Evolutionary conservation across 2,113 vertebrate genomes (phyloP).

Genomic region (Osmerus mordax): DNA sequence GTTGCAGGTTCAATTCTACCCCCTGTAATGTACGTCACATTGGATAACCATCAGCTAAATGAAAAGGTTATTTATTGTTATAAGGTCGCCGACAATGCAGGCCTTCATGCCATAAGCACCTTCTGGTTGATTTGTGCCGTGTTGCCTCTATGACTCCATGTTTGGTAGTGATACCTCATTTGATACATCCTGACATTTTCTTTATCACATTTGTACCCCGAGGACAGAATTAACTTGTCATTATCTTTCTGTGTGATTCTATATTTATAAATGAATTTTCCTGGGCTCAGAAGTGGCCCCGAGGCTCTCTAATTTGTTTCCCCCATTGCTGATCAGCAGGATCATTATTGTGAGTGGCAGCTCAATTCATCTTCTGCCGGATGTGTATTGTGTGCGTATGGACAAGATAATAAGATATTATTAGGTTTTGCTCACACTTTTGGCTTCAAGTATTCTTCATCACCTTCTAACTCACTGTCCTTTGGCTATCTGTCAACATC

Average conservation of each 20-base stretch:
- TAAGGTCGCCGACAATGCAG: too few relatives aligned
- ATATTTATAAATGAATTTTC: constrained; percentile 54
- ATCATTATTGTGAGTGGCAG: constrained; percentile 38
- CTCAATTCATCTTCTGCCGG: constrained; percentile 21
- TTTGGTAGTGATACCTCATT: too few relatives aligned
- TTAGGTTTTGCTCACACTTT: constrained; percentile 15
- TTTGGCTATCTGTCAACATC: background rate
- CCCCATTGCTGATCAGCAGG: constrained; percentile 29
- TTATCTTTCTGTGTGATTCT: constrained; percentile 41
- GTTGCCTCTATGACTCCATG: too few relatives aligned
- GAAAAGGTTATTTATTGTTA: too few relatives aligned
- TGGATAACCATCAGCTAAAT: too few relatives aligned
- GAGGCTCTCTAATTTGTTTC: constrained; percentile 37
- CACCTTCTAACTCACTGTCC: background rate
- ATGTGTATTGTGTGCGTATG: constrained; percentile 7
- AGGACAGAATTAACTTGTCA: constrained; percentile 44
- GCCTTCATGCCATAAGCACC: too few relatives aligned
- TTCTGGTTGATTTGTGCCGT: too few relatives aligned
- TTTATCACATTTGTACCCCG: constrained; percentile 33
- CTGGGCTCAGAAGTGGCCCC: constrained; percentile 33
- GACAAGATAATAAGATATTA: background rate
- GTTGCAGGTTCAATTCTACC: too few relatives aligned
- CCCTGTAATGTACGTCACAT: too few relatives aligned
- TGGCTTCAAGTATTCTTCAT: constrained; percentile 16
- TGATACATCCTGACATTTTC: background rate